Percentiles rank a stretch among this genome's conserved stretches.
phyloP scores from a whole-genome alignment of 2,888 invertebrate species.

The Graphium colonna region DNA sequence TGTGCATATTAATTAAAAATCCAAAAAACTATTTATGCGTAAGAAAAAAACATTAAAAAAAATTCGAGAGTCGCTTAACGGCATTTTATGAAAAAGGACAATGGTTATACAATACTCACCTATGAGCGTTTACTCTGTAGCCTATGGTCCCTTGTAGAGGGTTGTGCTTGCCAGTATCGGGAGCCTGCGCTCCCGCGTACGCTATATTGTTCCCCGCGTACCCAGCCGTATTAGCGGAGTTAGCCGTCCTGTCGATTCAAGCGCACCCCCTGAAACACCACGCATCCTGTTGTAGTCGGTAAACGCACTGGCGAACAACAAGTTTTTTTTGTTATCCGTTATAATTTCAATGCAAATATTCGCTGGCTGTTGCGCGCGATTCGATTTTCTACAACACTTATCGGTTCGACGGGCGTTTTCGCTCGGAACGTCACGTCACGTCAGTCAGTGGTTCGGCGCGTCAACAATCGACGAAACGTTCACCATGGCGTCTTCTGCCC shows the following conservation, averaged over 20 bases:
- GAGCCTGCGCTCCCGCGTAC: constrained; percentile 71
- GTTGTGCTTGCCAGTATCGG: constrained; percentile 74
- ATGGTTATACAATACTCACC: constrained; percentile 68
- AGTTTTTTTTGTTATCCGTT: constrained; percentile 7
- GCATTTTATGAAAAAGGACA: not conserved
- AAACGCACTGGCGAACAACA: constrained; percentile 28
- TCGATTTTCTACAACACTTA: constrained; percentile 44
- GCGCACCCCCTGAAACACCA: constrained; percentile 82
- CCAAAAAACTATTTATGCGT: no score
- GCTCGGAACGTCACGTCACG: constrained; percentile 39
- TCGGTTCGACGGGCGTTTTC: constrained; percentile 54
- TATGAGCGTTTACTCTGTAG: constrained; percentile 83
- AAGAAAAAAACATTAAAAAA: no score
- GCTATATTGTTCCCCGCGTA: constrained; percentile 70
- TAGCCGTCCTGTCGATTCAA: constrained; percentile 86
- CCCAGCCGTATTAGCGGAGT: constrained; percentile 83
- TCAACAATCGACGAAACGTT: constrained; percentile 66
- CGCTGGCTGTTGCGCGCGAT: constrained; percentile 20
- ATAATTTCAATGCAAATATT: constrained; percentile 6
- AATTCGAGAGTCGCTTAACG: no score
- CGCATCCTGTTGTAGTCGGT: constrained; percentile 54
- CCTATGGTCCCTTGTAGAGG: constrained; percentile 74
- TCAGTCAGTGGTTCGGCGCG: constrained; percentile 37
- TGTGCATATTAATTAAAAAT: no score
- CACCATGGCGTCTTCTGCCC: constrained; percentile 42